Conservation (phyloP, 53 echinoderm and acorn worm genomes). For the Apostichopus leukothele region DNA sequence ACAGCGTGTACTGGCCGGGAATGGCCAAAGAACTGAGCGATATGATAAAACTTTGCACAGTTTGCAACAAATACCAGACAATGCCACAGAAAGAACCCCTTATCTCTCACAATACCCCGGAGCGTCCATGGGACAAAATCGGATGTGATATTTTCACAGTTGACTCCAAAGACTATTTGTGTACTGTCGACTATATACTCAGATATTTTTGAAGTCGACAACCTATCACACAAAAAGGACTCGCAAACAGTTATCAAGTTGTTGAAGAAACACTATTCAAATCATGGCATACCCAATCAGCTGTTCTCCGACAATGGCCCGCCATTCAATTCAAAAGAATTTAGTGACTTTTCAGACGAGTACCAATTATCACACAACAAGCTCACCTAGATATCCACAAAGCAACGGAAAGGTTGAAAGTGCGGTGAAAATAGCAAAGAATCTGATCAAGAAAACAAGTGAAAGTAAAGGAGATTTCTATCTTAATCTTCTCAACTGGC, state of each 20-base stretch:
- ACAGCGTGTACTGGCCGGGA: conserved; percentile 54
- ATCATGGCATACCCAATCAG: conserved; percentile 53
- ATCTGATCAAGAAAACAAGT: conserved; percentile 49
- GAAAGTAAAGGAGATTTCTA: conserved; percentile 47
- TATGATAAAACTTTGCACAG: conserved; percentile 44
- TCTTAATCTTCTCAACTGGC: conserved; percentile 46
- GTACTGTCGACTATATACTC: conserved; percentile 64
- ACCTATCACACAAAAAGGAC: conserved; percentile 52
- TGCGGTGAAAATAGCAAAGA: conserved; percentile 48
- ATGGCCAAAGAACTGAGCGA: conserved; percentile 49
- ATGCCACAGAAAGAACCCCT: conserved; percentile 54
- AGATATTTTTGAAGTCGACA: conserved; percentile 59
- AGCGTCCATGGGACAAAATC: conserved; percentile 64
- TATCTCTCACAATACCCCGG: conserved; percentile 47
- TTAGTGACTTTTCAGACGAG: conserved; percentile 37
- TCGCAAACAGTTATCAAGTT: conserved; percentile 43
- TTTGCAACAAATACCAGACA: conserved; percentile 48
- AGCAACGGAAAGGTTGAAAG: conserved; percentile 75
- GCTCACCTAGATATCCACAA: conserved; percentile 56
- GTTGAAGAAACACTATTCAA: conserved; percentile 55
- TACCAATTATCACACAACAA: conserved; percentile 49
- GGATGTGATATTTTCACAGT: conserved; percentile 56
- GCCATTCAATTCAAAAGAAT: conserved; percentile 51
- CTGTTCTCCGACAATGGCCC: conserved; percentile 55
- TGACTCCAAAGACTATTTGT: conserved; percentile 47